Evolutionary conservation across 2,888 invertebrate species (phyloP), one percentile per base, ranked within the genome.

Genomic region (Callimorpha dominula): DNA sequence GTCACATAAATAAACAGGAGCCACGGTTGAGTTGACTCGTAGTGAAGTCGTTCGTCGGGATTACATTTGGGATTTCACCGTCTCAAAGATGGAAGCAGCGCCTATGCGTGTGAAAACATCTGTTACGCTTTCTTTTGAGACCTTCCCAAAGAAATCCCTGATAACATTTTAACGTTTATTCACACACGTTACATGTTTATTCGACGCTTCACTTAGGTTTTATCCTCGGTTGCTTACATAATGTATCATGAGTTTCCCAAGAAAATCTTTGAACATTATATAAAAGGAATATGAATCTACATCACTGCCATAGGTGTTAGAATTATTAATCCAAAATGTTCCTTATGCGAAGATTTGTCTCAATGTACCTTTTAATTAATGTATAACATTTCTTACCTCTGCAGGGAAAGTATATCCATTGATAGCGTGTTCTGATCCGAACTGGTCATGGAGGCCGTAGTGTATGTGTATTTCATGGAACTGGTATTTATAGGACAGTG

Each of bases 351-450:
- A 60, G 31, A 54, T 78, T 78, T 77, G 77, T 78, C 70, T 78
- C 80, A 80, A 80, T 78, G 74, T 78, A 72, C 73, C 70, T 74
- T 72, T 75, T 74, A 72, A 75, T 50, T 3, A 75, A 78, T 78
- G 74, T 69, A 62, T 60, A 72, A 57, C 42, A 70, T 60, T 70
- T 91, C 96, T 96, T 94, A 99, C 99, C 98, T 99, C 99, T 71
- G 99, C 99, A 12, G 99, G 99, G 94, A 99, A 99, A 72, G 98
- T 97, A 89, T 99, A 98, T 81, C 99, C 99, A 89, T 99, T 99
- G 88, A 99, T 98, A 74, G 98, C 98, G 93, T 99, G 99, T 91
- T 99, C 99, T 17, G 99, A 99, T 43, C 99, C 99, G 85, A 97
- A 97, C 89, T 98, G 98, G 94, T 99, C 99, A 88, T 97, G 97